These are phyloP conservation scores for Bilobella aurantiaca DNA, from an alignment of 1,140 invertebrate species.

Conservation along the genomic window DNA sequence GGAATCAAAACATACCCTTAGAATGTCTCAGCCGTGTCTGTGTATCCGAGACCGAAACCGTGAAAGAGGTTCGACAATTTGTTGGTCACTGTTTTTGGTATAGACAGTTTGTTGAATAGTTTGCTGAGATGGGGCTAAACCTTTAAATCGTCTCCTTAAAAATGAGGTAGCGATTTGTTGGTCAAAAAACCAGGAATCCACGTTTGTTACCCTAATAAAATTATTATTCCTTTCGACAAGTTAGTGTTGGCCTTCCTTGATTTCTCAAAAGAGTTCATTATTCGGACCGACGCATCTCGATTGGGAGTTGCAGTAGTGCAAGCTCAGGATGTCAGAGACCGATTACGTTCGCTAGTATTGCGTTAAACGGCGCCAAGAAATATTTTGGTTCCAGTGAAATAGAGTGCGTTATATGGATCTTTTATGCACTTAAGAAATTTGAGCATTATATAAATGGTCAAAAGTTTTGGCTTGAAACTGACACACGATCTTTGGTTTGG, in stretches of 20 bases:
- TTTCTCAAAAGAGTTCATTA: slow-evolving; percentile 16
- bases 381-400: slow-evolving; percentile 43
- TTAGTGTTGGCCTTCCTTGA: slow-evolving; percentile 28
- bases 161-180: slow-evolving; percentile 11
- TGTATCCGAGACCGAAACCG: slow-evolving; percentile 36
- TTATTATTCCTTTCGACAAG: background rate
- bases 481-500: slow-evolving; percentile 44
- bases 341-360: slow-evolving; percentile 41
- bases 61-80: slow-evolving; percentile 35
- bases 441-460: slow-evolving; percentile 43
- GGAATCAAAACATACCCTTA: slow-evolving; percentile 38
- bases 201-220: slow-evolving; percentile 15
- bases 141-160: slow-evolving; percentile 34
- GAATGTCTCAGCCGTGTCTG: slow-evolving; percentile 37
- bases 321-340: no score
- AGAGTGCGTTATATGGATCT: slow-evolving; percentile 46
- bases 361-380: slow-evolving; percentile 39
- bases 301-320: slow-evolving; percentile 22
- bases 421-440: slow-evolving; percentile 43
- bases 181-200: background rate
- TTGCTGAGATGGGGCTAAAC: slow-evolving; percentile 31
- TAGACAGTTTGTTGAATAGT: slow-evolving; percentile 36
- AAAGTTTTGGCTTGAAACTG: slow-evolving; percentile 44
- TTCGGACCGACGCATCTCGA: slow-evolving; percentile 5
- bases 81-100: slow-evolving; percentile 38